Percentiles rank a stretch among this genome's conserved stretches.
phyloP scores from a whole-genome alignment of 2,797 vertebrate species.

The Notolepis coatsorum region DNA sequence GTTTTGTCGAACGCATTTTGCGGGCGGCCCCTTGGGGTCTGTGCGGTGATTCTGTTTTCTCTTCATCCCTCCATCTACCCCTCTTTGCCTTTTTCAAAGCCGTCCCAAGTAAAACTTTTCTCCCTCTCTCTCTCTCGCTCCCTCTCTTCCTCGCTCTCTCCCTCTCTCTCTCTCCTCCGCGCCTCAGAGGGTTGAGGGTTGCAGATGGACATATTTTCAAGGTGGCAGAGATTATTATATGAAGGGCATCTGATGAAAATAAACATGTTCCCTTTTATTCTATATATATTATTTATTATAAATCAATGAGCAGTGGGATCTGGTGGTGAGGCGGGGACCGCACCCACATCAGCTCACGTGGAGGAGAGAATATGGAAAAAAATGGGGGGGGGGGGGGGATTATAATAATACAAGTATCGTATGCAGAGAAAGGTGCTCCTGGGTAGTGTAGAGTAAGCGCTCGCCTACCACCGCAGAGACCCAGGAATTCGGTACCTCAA shows the following conservation, averaged over 20 bases:
- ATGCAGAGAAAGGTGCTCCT: not conserved
- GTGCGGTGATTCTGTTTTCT: too few relatives aligned
- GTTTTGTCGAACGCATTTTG: too few relatives aligned
- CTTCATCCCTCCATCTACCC: constrained; percentile 28
- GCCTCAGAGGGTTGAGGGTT: constrained; percentile 20
- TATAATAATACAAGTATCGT: too few relatives aligned
- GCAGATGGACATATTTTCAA: constrained; percentile 58
- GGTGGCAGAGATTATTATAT: constrained; percentile 56
- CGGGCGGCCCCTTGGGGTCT: too few relatives aligned
- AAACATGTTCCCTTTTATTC: constrained; percentile 35
- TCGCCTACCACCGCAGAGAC: too few relatives aligned
- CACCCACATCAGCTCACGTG: not conserved
- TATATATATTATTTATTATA: constrained; percentile 39
- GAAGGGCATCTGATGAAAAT: constrained; percentile 30
- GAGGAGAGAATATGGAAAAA: not conserved
- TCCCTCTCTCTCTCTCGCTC: too few relatives aligned
- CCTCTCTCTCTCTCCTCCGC: too few relatives aligned
- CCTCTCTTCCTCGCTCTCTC: too few relatives aligned
- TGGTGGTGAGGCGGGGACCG: not conserved
- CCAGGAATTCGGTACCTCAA: too few relatives aligned
- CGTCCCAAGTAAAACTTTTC: constrained; percentile 34
- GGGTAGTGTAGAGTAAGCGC: too few relatives aligned
- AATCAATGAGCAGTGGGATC: constrained; percentile 37
- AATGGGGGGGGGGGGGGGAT: too few relatives aligned
- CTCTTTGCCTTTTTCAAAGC: constrained; percentile 12